phyloP scores from a whole-genome alignment of 2,113 vertebrate species.

The Rhagologus leucostigma region DNA sequence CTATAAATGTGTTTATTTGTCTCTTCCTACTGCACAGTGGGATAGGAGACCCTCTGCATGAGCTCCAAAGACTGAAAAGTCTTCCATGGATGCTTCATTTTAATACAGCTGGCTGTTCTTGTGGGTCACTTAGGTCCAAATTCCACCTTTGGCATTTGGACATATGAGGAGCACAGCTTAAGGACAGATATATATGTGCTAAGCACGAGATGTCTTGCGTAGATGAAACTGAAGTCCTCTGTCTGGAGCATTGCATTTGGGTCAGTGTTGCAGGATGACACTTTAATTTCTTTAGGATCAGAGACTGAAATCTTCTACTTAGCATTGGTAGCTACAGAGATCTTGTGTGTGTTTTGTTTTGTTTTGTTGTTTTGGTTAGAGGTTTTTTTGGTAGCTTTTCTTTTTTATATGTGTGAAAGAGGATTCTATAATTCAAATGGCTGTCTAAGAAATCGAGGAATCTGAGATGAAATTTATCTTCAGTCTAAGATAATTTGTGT shows the following conservation, averaged over 20 bases:
- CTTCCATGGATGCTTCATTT: neutral
- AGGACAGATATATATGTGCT: neutral
- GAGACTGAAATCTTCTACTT: neutral
- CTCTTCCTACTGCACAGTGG: neutral
- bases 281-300: neutral
- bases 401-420: neutral
- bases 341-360: neutral
- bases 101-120: neutral
- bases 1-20: neutral
- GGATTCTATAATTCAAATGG: neutral
- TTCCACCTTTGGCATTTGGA: neutral
- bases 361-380: neutral
- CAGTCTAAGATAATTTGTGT: neutral
- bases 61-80: neutral
- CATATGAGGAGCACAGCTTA: neutral
- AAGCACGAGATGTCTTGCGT: neutral
- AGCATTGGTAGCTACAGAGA: neutral
- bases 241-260: neutral
- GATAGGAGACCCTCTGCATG: neutral
- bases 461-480: neutral
- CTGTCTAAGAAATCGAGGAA: neutral
- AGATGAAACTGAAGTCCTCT: neutral
- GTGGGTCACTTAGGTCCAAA: neutral
- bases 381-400: fast-evolving
- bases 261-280: neutral